phyloP scores from a whole-genome alignment of 1,140 invertebrate species.

The Holcopasites calliopsidis region DNA sequence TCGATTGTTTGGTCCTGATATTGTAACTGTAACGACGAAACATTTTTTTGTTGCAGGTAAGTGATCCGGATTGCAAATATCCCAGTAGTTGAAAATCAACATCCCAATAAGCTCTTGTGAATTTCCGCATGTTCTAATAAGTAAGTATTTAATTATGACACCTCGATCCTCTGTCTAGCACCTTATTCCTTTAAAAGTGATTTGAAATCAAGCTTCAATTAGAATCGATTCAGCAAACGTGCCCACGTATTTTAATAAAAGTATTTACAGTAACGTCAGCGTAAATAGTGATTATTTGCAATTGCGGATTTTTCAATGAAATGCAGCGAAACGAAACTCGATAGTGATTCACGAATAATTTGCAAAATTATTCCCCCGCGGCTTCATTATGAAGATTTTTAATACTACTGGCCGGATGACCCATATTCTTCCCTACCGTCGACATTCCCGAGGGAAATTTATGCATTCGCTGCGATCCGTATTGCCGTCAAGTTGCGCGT shows the following conservation, averaged over 20 bases:
- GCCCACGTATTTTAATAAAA: no score
- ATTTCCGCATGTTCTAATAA: no score
- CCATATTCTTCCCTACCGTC: conserved; percentile 45
- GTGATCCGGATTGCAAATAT: background rate
- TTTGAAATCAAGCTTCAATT: no score
- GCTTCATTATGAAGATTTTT: background rate
- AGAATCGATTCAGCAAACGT: no score
- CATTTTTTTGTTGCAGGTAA: conserved; percentile 12
- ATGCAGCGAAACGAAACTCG: no score
- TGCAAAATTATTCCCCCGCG: background rate
- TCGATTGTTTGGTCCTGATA: no score
- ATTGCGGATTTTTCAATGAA: no score
- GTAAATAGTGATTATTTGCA: no score
- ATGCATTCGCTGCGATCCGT: conserved; percentile 45
- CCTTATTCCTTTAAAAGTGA: no score
- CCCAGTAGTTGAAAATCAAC: background rate
- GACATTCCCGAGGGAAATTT: conserved; percentile 48
- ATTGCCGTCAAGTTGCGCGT: conserved; percentile 47
- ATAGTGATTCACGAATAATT: background rate
- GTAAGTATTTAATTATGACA: background rate
- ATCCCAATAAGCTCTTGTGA: background rate
- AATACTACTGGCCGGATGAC: conserved; percentile 31
- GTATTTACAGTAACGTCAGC: no score
- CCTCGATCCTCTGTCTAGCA: no score
- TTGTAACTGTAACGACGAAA: no score